Conservation (phyloP, 2,113 vertebrate genomes). For the Parus major region DNA sequence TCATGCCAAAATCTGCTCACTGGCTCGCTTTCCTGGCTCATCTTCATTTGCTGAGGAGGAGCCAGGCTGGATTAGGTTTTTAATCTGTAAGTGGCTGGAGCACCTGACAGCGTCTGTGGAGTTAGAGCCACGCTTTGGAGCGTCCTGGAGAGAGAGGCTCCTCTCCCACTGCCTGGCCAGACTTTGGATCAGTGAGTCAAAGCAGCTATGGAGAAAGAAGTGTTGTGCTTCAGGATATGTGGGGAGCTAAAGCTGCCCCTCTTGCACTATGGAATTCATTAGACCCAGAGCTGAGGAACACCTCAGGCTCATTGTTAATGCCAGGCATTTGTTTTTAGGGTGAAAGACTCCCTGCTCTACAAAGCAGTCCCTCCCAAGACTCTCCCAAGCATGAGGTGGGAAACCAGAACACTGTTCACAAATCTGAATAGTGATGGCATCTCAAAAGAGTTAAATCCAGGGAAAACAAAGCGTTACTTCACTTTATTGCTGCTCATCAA, state of each 20-base stretch:
- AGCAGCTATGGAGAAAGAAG: not conserved
- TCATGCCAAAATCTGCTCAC: conserved; percentile 1
- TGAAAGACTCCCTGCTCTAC: not conserved
- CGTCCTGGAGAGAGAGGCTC: not conserved
- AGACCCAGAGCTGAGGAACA: not conserved
- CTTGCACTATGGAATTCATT: not conserved
- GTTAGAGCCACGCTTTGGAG: not conserved
- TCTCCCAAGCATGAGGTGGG: not conserved
- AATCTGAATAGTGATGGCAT: not conserved
- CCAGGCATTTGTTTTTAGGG: not conserved
- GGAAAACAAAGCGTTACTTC: not conserved
- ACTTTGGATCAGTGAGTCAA: not conserved
- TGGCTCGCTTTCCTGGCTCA: conserved; percentile 20
- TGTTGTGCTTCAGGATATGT: not conserved
- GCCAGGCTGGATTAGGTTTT: not conserved
- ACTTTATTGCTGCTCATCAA: not conserved
- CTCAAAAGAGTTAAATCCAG: not conserved
- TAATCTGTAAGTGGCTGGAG: not conserved
- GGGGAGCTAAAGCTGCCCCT: not conserved
- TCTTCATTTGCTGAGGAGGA: not conserved
- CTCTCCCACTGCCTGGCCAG: not conserved
- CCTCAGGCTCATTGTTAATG: rapidly evolving
- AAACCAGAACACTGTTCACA: not conserved
- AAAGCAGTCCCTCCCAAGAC: not conserved
- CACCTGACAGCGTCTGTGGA: not conserved